These are phyloP conservation scores for Myrmophylax atrothorax DNA, from an alignment of 2,113 vertebrate species.

Conservation along the genomic window DNA sequence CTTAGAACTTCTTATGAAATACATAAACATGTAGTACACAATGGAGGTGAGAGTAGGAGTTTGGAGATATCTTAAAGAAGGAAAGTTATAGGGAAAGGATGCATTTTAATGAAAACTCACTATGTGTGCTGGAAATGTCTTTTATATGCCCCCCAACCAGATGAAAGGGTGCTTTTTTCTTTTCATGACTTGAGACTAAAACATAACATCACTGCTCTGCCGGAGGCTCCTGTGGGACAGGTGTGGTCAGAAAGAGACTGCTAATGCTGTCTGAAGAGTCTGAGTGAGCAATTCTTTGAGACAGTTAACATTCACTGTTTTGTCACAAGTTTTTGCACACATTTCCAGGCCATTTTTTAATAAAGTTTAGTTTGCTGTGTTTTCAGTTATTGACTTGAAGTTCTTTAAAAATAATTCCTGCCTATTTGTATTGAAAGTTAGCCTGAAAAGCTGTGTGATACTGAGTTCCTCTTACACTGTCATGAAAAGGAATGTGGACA, in stretches of 20 bases:
- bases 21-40: conserved; percentile 10
- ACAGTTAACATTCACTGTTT: not conserved
- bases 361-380: not conserved
- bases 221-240: conserved; percentile 65
- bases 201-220: conserved; percentile 40
- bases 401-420: not conserved
- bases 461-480: not conserved
- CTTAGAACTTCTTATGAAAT: not conserved
- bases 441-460: not conserved
- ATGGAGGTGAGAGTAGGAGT: not conserved
- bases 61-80: conserved; percentile 41
- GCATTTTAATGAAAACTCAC: conserved; percentile 50
- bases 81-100: conserved; percentile 46
- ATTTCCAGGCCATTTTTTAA: not conserved
- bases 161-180: conserved; percentile 48
- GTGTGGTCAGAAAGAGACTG: conserved; percentile 64
- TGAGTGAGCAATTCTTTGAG: conserved; percentile 23
- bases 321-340: not conserved
- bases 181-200: conserved; percentile 47
- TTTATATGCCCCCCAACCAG: conserved; percentile 11
- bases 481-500: not conserved
- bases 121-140: conserved; percentile 15
- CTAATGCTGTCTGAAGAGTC: conserved; percentile 18
- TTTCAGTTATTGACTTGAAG: not conserved
- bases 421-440: not conserved